phyloP scores from a whole-genome alignment of 2,113 vertebrate species.

The Nothoprocta perdicaria region DNA sequence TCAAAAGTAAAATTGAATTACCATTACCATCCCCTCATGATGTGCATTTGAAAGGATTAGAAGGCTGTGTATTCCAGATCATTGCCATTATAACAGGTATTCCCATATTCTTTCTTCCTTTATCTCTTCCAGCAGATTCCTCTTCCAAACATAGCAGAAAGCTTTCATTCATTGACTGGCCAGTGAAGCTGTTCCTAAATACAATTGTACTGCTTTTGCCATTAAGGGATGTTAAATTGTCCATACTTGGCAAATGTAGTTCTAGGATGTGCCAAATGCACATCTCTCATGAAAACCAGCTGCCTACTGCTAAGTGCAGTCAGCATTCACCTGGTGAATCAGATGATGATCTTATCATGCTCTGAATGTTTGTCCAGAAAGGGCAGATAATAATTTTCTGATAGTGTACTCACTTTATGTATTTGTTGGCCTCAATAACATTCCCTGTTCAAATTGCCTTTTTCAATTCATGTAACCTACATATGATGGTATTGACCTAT shows the following conservation, averaged over 20 bases:
- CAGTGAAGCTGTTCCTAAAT: not conserved
- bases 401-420: not conserved
- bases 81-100: not conserved
- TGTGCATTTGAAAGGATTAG: not conserved
- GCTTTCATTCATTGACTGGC: not conserved
- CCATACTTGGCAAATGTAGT: not conserved
- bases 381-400: not conserved
- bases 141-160: not conserved
- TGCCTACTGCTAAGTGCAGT: not conserved
- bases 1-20: constrained; percentile 54
- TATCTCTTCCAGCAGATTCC: not conserved
- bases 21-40: not conserved
- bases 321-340: not conserved
- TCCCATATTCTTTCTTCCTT: not conserved
- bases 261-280: not conserved
- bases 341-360: not conserved
- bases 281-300: not conserved
- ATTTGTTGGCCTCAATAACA: not conserved
- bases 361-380: not conserved
- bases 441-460: not conserved
- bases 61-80: not conserved
- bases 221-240: not conserved
- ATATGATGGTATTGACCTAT: not conserved
- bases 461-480: not conserved
- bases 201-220: not conserved